These are phyloP conservation scores for Cheirogaleus major DNA, from an alignment of 2,797 vertebrate species.

Conservation along the genomic window DNA sequence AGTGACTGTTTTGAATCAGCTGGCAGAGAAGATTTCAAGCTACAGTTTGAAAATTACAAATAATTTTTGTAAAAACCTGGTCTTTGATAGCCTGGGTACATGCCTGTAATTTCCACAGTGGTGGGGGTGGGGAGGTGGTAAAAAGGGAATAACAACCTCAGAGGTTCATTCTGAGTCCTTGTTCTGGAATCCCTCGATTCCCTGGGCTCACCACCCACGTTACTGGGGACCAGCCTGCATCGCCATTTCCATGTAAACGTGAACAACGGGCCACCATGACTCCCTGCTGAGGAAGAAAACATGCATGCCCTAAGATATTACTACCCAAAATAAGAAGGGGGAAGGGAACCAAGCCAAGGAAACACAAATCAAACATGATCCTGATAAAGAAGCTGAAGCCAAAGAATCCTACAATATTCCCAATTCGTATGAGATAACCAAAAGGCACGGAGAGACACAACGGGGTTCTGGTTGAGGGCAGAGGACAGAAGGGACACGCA, in stretches of 20 bases:
- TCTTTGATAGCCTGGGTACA: not conserved
- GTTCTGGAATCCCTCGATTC: not conserved
- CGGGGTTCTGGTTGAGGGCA: not conserved
- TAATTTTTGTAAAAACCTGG: not conserved
- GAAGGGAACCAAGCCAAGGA: not conserved
- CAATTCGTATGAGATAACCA: rapidly evolving
- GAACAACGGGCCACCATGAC: not conserved
- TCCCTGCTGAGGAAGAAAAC: not conserved
- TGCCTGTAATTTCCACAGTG: not conserved
- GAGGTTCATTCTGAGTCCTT: not conserved
- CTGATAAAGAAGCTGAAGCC: not conserved
- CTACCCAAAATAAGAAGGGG: not conserved
- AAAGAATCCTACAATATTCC: not conserved
- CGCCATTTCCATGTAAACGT: not conserved
- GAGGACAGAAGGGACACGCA: not conserved
- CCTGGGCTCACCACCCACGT: not conserved
- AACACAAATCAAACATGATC: not conserved
- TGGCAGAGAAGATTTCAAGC: not conserved
- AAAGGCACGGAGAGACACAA: not conserved
- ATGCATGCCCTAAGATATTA: not conserved
- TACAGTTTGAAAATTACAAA: not conserved
- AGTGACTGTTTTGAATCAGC: not conserved
- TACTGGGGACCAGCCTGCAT: not conserved
- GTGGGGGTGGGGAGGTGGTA: not conserved
- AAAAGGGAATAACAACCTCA: not conserved